Conservation (phyloP, 2,797 vertebrate species). For the Pyrrhura leucotis region DNA sequence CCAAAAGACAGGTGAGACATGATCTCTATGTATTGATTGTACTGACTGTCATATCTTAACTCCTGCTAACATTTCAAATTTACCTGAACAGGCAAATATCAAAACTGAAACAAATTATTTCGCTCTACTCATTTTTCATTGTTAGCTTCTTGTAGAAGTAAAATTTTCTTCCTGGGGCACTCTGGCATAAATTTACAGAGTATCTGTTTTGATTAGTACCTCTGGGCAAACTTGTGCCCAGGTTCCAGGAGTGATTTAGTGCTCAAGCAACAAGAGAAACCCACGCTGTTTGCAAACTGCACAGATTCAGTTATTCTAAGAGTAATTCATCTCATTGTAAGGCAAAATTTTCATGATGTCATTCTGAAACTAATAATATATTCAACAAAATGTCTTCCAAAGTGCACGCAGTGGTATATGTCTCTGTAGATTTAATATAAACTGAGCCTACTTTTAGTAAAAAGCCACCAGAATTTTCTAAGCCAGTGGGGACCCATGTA, state of each 20-base stretch:
- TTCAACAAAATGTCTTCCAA: background rate
- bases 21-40: background rate
- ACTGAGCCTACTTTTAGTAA: background rate
- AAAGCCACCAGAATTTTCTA: constrained; percentile 8
- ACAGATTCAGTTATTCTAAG: background rate
- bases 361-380: background rate
- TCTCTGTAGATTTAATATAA: background rate
- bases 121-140: background rate
- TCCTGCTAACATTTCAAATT: background rate
- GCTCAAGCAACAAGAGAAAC: background rate
- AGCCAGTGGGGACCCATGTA: background rate
- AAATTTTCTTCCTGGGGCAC: background rate
- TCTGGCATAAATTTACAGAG: background rate
- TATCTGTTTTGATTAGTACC: background rate
- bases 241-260: background rate
- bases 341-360: background rate
- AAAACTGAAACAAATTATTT: background rate
- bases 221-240: background rate
- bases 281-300: background rate
- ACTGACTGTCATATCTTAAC: background rate
- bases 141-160: background rate
- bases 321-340: background rate
- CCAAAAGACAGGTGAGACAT: background rate
- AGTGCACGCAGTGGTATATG: background rate
- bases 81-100: background rate